Evolutionary conservation across 2,797 vertebrate species (phyloP).

Genomic region (Ptychobarbus kaznakovi): DNA sequence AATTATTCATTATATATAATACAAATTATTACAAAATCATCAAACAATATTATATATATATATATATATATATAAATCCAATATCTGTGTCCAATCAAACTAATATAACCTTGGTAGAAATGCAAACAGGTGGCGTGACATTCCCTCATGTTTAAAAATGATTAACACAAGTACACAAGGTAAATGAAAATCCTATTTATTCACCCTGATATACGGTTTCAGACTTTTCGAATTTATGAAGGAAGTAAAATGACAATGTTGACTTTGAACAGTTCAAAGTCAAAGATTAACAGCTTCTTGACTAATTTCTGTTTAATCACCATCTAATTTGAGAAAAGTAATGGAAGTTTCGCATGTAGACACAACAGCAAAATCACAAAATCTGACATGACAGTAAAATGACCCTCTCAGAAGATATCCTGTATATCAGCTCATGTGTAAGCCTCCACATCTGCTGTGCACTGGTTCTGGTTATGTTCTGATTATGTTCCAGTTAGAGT

Average conservation of each 20-base stretch:
- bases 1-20: too few species aligned
- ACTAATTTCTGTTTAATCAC: neutral
- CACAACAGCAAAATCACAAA: neutral
- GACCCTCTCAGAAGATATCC: neutral
- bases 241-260: neutral
- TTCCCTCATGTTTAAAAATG: neutral
- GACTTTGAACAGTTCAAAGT: neutral
- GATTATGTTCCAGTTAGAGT: conserved; percentile 22
- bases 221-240: neutral
- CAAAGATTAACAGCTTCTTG: too few species aligned
- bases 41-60: too few species aligned
- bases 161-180: neutral
- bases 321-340: neutral
- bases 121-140: neutral
- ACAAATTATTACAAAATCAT: too few species aligned
- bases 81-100: too few species aligned
- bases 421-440: neutral
- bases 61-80: too few species aligned
- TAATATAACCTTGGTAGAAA: too few species aligned
- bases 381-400: neutral
- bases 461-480: conserved; percentile 33
- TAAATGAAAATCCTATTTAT: neutral
- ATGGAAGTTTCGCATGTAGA: neutral
- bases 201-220: neutral
- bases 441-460: conserved; percentile 23